Conservation (phyloP, 2,113 vertebrate species). For the Xiphorhynchus elegans region DNA sequence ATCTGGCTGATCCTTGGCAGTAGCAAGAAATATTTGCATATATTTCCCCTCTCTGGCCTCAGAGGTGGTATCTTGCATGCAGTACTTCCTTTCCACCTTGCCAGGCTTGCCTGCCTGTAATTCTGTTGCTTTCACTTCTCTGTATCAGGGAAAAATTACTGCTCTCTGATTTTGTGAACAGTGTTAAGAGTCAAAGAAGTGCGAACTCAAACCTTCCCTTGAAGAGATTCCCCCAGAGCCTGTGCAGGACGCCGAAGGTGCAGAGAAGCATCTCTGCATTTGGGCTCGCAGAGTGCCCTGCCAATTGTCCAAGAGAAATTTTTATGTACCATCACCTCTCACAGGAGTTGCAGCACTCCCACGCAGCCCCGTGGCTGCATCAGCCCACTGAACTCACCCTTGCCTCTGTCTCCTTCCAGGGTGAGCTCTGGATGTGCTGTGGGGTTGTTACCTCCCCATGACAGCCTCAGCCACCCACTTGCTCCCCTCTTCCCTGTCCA, state of each 20-base stretch:
- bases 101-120: constrained; percentile 13
- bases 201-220: constrained; percentile 40
- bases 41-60: not conserved
- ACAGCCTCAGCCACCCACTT: accelerated
- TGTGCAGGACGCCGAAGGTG: not conserved
- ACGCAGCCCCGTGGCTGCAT: accelerated
- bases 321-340: accelerated
- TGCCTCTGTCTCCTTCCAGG: not conserved
- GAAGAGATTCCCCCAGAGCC: not conserved
- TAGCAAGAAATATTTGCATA: not conserved
- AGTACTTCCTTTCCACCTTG: not conserved
- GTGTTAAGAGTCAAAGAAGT: constrained; percentile 31
- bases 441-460: accelerated
- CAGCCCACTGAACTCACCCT: not conserved
- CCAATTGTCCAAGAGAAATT: not conserved
- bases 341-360: not conserved
- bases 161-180: constrained; percentile 26
- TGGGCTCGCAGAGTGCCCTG: not conserved
- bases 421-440: accelerated
- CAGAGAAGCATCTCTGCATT: not conserved
- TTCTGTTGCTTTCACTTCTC: not conserved
- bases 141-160: not conserved
- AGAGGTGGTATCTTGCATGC: not conserved
- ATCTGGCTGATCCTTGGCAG: not conserved
- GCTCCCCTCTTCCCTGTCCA: not conserved